Conservation (phyloP, 2,888 invertebrate genomes). For the Thyatira batis region DNA sequence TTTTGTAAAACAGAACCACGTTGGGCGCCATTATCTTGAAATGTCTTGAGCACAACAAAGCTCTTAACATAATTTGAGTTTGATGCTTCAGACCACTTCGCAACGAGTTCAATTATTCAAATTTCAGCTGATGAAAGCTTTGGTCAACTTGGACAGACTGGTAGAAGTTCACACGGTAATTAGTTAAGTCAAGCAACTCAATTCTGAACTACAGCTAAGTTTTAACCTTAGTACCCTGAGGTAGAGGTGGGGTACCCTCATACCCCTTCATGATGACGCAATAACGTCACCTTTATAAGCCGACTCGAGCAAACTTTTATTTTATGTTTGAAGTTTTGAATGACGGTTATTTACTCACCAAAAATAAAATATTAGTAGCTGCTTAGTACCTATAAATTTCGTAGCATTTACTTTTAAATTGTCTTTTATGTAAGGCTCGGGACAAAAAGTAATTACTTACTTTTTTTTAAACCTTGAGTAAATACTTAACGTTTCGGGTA, state of each 20-base stretch:
- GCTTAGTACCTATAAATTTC: too few species aligned
- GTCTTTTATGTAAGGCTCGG: too few species aligned
- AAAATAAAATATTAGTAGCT: too few species aligned
- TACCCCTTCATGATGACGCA: background rate
- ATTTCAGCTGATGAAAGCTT: background rate
- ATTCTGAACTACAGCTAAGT: background rate
- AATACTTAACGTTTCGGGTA: too few species aligned
- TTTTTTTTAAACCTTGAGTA: too few species aligned
- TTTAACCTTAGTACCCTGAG: background rate
- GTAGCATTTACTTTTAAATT: too few species aligned
- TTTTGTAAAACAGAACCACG: background rate
- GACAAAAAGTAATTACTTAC: too few species aligned
- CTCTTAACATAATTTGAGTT: background rate
- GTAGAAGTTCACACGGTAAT: background rate
- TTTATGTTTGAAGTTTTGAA: background rate
- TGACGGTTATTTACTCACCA: too few species aligned
- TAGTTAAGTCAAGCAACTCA: background rate
- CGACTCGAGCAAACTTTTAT: too few species aligned
- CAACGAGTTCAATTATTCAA: background rate
- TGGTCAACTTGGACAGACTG: background rate
- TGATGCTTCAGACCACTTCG: background rate
- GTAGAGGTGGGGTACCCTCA: background rate
- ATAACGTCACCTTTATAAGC: background rate
- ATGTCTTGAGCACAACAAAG: background rate
- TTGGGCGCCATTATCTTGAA: background rate